These are phyloP conservation scores for Amphibalanus amphitrite DNA, from an alignment of 1,140 invertebrate species.

Conservation along the genomic window DNA sequence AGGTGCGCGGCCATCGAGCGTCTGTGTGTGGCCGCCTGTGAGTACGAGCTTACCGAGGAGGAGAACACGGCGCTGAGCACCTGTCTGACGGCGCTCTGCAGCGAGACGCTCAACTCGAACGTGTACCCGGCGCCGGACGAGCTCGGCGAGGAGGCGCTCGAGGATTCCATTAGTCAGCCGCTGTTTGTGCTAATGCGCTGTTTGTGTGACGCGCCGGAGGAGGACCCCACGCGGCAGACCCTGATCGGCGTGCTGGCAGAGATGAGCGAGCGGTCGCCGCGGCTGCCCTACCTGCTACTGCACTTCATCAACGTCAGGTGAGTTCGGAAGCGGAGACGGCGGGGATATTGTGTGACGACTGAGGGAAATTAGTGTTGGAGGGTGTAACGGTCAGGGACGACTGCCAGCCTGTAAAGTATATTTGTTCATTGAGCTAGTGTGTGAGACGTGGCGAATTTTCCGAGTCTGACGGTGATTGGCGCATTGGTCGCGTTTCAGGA, in stretches of 20 bases:
- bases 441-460: too few species aligned
- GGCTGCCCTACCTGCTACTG: conserved; percentile 4
- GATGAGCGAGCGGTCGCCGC: conserved; percentile 36
- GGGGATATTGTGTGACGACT: too few species aligned
- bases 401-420: too few species aligned
- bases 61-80: neutral
- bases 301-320: neutral
- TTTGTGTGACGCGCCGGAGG: conserved; percentile 45
- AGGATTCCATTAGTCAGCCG: conserved; percentile 59
- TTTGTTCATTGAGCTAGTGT: too few species aligned
- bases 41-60: neutral
- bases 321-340: too few species aligned
- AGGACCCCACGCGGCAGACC: conserved; percentile 56
- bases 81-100: neutral
- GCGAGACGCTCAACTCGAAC: neutral
- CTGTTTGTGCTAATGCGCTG: conserved; percentile 63
- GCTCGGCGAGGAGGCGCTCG: conserved; percentile 25
- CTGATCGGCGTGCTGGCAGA: conserved; percentile 52
- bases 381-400: too few species aligned
- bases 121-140: neutral
- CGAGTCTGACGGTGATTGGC: too few species aligned
- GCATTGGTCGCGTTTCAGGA: neutral
- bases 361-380: too few species aligned
- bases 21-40: neutral
- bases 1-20: neutral